Conservation (phyloP, 2,888 invertebrate genomes). For the Apodemia zela region DNA sequence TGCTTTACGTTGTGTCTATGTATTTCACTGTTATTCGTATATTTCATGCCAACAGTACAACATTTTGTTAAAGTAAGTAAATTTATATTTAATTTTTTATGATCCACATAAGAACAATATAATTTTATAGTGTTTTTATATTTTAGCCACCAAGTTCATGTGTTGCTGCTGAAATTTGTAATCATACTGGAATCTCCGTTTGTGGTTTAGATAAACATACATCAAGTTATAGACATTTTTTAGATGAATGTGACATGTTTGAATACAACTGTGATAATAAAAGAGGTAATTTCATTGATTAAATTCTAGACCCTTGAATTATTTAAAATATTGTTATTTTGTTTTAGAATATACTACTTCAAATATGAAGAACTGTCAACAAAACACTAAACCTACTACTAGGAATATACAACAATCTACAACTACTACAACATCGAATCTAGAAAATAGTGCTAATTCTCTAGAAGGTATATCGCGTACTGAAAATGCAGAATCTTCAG, state of each 20-base stretch:
- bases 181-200: slow-evolving; percentile 47
- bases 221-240: slow-evolving; percentile 40
- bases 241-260: slow-evolving; percentile 55
- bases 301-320: not conserved
- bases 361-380: not conserved
- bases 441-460: not conserved
- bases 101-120: not conserved
- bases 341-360: not conserved
- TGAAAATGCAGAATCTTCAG: not conserved
- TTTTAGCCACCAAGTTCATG: slow-evolving; percentile 45
- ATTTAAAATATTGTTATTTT: not conserved
- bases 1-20: slow-evolving; percentile 18
- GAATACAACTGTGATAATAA: slow-evolving; percentile 56
- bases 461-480: not conserved
- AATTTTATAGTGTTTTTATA: slow-evolving; percentile 7
- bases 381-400: not conserved
- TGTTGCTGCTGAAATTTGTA: slow-evolving; percentile 45
- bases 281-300: slow-evolving; percentile 38
- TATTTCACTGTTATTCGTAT: slow-evolving; percentile 6
- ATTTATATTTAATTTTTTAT: no score
- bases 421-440: not conserved
- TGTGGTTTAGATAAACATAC: slow-evolving; percentile 44
- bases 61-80: slow-evolving; percentile 43
- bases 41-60: slow-evolving; percentile 28
- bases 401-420: no score